phyloP scores from a whole-genome alignment of 2,888 invertebrate genomes.

The Calameuta filiformis region DNA sequence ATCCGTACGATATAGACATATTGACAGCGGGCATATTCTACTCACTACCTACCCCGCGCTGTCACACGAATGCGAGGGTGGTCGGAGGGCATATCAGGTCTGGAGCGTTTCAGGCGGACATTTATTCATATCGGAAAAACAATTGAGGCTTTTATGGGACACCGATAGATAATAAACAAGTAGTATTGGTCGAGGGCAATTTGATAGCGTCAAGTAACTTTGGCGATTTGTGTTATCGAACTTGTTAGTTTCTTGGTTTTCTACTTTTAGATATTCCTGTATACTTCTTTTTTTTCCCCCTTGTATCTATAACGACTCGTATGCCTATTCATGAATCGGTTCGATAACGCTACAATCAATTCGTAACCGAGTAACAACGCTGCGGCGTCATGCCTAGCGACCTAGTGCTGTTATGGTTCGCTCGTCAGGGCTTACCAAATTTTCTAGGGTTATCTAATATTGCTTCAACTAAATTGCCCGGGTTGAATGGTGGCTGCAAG shows the following conservation, averaged over 20 bases:
- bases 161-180: background rate
- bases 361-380: background rate
- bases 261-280: background rate
- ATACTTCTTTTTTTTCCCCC: background rate
- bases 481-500: constrained; percentile 49
- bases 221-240: constrained; percentile 44
- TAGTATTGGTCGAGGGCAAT: background rate
- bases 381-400: background rate
- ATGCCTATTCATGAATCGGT: background rate
- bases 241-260: constrained; percentile 31
- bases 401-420: background rate
- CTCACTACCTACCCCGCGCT: background rate
- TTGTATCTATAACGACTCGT: background rate
- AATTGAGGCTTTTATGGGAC: constrained; percentile 5
- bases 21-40: background rate
- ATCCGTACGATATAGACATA: no score
- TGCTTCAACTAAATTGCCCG: constrained; percentile 55
- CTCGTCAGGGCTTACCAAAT: background rate
- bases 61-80: background rate
- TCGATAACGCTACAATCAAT: background rate
- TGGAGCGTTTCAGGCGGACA: background rate
- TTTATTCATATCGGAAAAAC: constrained; percentile 13
- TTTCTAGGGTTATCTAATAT: constrained; percentile 45
- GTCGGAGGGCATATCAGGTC: background rate
- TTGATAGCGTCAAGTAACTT: constrained; percentile 24